Evolutionary conservation across 2,888 invertebrate genomes (phyloP), one percentile per base, ranked within the genome.

Genomic region (Ypsolopha sequella): DNA sequence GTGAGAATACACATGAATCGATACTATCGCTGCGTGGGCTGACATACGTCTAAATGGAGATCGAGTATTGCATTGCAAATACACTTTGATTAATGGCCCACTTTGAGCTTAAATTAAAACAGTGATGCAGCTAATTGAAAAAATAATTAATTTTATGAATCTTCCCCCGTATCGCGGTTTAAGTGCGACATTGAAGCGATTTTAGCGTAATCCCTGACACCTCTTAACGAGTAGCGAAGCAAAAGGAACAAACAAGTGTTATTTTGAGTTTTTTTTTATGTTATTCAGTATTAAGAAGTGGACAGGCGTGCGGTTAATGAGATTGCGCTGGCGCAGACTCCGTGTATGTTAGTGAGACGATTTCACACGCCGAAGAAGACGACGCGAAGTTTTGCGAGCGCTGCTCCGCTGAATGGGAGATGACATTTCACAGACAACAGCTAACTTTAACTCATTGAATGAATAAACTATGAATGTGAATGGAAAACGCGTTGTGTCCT

Each of bases 261-360:
- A 72, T 69, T 43, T 13, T 11, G 13, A 43, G 7, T 13, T 8
- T 7, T 43, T 43, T 43, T 13, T 13, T 13, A 43, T 11, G 41
- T 34, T 33, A 34, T 33, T 24, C 24, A 47, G 47, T 64, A 68
- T 72, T 70, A 72, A 72, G 65, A 61, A 62, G 59, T 62, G 57
- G 60, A 62, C 60, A 58, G 64, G 61, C 61, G 60, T 60, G 62
- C 60, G 56, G 55, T 65, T 78, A 77, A 78, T 76, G 68, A 74
- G 75, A 78, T 80, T 68, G 69, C 64, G 60, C 10, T 56, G 58
- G 65, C 76, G 65, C 76, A 77, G 76, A 76, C 76, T 76, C 66
- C 71, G 66, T 73, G 70, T 73, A 71, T 64, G 70, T 74, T 73
- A 69, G 47, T 52, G 52, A 49, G 46, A 50, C 52, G 36, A 36